Evolutionary conservation across 1,140 invertebrate genomes (phyloP), one percentile per base, ranked within the genome.

Genomic region (Samia ricini): DNA sequence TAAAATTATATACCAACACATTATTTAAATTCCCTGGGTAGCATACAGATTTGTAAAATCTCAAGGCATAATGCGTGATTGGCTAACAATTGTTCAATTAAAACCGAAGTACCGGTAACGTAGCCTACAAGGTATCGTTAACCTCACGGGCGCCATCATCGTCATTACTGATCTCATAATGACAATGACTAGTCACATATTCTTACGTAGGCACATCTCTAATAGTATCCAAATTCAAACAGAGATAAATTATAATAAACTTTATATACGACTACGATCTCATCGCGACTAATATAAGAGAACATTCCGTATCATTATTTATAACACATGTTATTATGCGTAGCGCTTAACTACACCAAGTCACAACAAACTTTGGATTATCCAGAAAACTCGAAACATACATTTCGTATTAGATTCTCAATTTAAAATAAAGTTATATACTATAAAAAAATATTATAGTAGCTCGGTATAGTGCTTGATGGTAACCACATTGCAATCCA

Each of bases 111-210:
- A 22, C 51, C 20, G 51, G 51, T 52, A 52, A 23, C 22, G 51
- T 3, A 52, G 8, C 51, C 20, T 22, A 15, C 51, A 52, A 15
- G 7, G 29, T 57, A 36, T 1, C 24, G 20, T 57, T 73, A 76
- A 79, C 77, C 77, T 83, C 78, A 74, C 8, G 57, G 63, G 52
- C 48, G 61, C 42, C 22, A 50, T 60, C 66, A 56, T 50, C 71
- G 76, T 79, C 80, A 81, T 72, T 69, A 69, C 65, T 79, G 76
- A 79, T 83, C 74, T 83, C 76, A 79, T 67, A 64, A 67, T 56
- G 59, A 71, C 65, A 68, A 60, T 68, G 57, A 42, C 33, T 42
- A 42, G 33, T 42, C 33, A 42, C 23, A 56, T 49, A 42, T 64
- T 26, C 6, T 21, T 20, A 52, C 51, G 3, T 52, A 52, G n/a